These are phyloP conservation scores for Rhynchopsitta pachyrhyncha DNA, from an alignment of 2,113 vertebrate genomes.

Conservation along the genomic window DNA sequence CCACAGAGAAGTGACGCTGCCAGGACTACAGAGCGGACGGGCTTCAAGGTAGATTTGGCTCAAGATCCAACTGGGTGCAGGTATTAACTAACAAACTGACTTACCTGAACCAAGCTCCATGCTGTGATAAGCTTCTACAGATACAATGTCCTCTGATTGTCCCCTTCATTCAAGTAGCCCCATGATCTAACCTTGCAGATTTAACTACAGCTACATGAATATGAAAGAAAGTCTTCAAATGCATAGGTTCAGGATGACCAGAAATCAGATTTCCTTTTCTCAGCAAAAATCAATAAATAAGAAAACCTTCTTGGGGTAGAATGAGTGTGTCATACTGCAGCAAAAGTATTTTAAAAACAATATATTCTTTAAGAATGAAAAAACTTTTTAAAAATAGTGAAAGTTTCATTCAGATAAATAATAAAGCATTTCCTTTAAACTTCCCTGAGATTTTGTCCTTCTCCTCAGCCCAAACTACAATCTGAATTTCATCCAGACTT, in stretches of 20 bases:
- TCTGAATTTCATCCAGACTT: constrained; percentile 38
- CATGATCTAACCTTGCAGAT: not conserved
- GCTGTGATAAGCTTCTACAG: not conserved
- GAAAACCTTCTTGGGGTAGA: not conserved
- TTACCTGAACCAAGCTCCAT: not conserved
- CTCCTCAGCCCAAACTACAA: not conserved
- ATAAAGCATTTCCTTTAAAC: not conserved
- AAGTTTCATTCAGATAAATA: not conserved
- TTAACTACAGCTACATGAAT: not conserved
- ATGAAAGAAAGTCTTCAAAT: not conserved
- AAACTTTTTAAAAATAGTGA: not conserved
- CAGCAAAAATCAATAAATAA: not conserved
- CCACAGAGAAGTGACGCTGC: not conserved
- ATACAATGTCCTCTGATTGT: not conserved
- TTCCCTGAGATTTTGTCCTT: not conserved
- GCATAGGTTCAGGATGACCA: not conserved
- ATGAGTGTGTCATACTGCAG: not conserved
- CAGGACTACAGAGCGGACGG: not conserved
- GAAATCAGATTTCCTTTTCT: not conserved
- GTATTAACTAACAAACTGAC: not conserved
- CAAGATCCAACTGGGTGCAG: not conserved
- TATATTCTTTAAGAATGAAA: not conserved
- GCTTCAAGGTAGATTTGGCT: not conserved
- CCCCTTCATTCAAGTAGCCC: not conserved
- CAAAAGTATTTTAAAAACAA: not conserved